Conservation (phyloP, 2,113 vertebrate genomes). For the Paracanthobrama guichenoti region DNA sequence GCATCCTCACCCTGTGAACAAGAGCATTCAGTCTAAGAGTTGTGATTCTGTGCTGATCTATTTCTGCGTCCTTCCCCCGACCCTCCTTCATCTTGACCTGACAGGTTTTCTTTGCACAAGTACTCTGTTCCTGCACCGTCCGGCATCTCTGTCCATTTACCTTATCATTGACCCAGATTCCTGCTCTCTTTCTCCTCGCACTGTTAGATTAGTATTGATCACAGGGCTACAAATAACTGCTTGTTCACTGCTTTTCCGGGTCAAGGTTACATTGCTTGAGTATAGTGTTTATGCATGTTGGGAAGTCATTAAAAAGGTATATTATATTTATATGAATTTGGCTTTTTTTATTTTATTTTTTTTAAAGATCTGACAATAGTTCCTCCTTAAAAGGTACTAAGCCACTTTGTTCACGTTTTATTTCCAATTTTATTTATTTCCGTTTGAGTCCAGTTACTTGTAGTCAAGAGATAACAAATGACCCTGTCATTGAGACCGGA, state of each 20-base stretch:
- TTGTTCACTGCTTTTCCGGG: conserved; percentile 3
- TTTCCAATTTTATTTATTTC: no score
- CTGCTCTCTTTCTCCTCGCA: background rate
- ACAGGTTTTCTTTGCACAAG: conserved; percentile 30
- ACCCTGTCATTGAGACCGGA: conserved; percentile 43
- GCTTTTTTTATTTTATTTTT: no score
- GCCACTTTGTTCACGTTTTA: background rate
- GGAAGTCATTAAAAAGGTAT: background rate
- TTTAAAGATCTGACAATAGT: background rate
- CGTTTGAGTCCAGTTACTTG: conserved; percentile 13
- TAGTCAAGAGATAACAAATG: conserved; percentile 60
- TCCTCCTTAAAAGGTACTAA: background rate
- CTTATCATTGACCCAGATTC: conserved; percentile 41
- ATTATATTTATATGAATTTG: background rate
- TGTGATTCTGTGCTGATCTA: conserved; percentile 34
- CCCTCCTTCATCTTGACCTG: conserved; percentile 9
- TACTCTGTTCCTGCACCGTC: background rate
- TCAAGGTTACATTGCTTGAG: background rate
- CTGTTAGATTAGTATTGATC: conserved; percentile 28
- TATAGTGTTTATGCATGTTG: background rate
- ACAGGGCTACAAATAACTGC: conserved; percentile 12
- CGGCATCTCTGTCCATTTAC: conserved; percentile 25
- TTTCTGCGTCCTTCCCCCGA: conserved; percentile 36
- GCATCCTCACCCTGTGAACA: conserved; percentile 28
- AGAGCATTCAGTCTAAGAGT: background rate